phyloP scores from a whole-genome alignment of 2,113 vertebrate genomes.

The Damaliscus lunatus region DNA sequence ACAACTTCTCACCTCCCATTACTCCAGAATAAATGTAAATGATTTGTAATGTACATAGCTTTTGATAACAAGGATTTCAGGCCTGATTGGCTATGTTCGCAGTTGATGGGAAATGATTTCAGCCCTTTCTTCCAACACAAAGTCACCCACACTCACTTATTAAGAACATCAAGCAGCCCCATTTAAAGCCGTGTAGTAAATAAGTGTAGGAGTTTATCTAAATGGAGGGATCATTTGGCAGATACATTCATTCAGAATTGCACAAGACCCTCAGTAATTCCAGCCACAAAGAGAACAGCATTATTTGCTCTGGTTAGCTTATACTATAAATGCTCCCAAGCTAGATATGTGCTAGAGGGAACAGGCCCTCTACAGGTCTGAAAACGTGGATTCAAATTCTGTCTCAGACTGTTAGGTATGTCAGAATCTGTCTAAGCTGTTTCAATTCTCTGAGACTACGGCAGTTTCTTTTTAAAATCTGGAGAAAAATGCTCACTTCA shows the following conservation, averaged over 20 bases:
- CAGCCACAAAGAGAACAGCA: not conserved
- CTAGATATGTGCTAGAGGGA: fast-evolving
- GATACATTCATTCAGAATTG: conserved; percentile 13
- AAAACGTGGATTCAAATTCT: not conserved
- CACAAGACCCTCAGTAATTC: not conserved
- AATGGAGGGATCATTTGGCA: not conserved
- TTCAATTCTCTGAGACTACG: not conserved
- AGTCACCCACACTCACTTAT: not conserved
- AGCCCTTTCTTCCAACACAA: not conserved
- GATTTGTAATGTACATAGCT: not conserved
- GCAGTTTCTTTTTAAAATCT: not conserved
- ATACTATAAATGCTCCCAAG: not conserved
- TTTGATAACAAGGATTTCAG: not conserved
- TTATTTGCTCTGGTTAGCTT: not conserved
- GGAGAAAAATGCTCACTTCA: not conserved
- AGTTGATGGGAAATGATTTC: conserved; percentile 46
- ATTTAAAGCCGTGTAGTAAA: not conserved
- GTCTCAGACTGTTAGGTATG: fast-evolving
- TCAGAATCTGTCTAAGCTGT: not conserved
- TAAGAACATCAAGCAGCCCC: not conserved
- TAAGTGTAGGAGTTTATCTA: conserved; percentile 28
- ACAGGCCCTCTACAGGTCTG: not conserved
- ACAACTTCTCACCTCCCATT: not conserved
- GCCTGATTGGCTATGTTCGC: not conserved
- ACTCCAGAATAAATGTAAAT: not conserved